Evolutionary conservation across 1,140 invertebrate species (phyloP).

Genomic region (Tenebrio molitor): DNA sequence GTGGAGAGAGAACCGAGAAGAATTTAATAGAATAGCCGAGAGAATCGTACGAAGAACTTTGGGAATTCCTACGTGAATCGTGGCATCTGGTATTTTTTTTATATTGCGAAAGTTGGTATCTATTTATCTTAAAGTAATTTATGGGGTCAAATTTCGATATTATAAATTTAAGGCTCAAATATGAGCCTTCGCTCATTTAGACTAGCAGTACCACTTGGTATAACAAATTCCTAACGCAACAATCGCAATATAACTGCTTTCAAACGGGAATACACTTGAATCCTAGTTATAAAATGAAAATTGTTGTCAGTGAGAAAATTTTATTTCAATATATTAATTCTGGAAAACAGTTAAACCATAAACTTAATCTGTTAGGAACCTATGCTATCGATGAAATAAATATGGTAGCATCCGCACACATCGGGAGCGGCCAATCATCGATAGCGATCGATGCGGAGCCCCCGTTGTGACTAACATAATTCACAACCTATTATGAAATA

Average conservation of each 20-base stretch:
- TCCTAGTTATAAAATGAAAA: conserved; percentile 7
- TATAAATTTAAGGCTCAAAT: too few relatives aligned
- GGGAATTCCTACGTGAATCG: conserved; percentile 67
- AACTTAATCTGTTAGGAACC: conserved; percentile 33
- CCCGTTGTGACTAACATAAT: conserved; percentile 10
- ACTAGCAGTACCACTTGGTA: too few relatives aligned
- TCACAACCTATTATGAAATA: conserved; percentile 33
- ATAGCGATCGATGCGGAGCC: too few relatives aligned
- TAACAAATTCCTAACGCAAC: too few relatives aligned
- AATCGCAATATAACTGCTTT: too few relatives aligned
- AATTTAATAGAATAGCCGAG: conserved; percentile 96
- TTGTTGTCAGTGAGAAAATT: conserved; percentile 35
- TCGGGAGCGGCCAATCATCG: background rate
- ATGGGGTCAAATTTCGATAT: too few relatives aligned
- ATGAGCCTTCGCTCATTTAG: too few relatives aligned
- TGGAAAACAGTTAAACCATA: conserved; percentile 29
- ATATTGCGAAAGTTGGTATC: too few relatives aligned
- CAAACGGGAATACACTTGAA: too few relatives aligned
- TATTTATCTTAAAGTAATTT: too few relatives aligned
- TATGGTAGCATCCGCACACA: background rate
- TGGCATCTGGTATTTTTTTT: background rate
- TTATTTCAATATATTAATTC: conserved; percentile 47
- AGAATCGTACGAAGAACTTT: conserved; percentile 94
- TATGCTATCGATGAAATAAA: conserved; percentile 24
- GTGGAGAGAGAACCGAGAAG: conserved; percentile 95